Percentiles rank a stretch among this genome's conserved stretches.
These are phyloP conservation scores for Dexiosoma caninum DNA, from an alignment of 2,888 invertebrate species.

Conservation along the genomic window DNA sequence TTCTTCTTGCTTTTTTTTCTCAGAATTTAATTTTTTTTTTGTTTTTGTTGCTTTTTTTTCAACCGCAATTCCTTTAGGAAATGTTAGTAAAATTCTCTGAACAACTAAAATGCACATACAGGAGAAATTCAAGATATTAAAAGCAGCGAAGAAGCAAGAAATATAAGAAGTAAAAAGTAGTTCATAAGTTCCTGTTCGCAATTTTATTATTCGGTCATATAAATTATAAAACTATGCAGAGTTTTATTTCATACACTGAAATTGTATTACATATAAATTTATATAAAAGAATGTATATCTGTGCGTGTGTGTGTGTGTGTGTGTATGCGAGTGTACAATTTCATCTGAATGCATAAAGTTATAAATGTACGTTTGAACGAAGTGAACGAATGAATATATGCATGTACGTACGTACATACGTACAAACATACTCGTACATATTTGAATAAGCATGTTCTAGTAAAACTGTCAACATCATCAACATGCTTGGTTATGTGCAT, in stretches of 20 bases:
- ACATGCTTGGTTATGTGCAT: slow-evolving; percentile 33
- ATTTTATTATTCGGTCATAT: slow-evolving; percentile 60
- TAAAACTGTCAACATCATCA: slow-evolving; percentile 50
- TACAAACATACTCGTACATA: no score
- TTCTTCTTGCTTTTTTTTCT: slow-evolving; percentile 15
- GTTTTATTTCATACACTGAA: slow-evolving; percentile 15
- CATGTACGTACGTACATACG: no score
- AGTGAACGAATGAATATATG: not conserved
- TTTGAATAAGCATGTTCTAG: slow-evolving; percentile 48
- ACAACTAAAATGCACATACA: slow-evolving; percentile 54
- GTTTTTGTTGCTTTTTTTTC: slow-evolving; percentile 11
- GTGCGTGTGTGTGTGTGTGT: not conserved
- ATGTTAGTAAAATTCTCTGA: slow-evolving; percentile 56
- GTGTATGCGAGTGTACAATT: not conserved
- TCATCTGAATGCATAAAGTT: not conserved
- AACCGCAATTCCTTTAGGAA: slow-evolving; percentile 64
- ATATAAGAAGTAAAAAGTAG: slow-evolving; percentile 56
- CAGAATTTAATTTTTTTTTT: slow-evolving; percentile 20
- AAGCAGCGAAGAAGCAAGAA: not conserved
- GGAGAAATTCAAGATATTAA: slow-evolving; percentile 31
- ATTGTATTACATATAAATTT: not conserved
- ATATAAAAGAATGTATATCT: not conserved
- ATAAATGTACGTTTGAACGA: slow-evolving; percentile 18
- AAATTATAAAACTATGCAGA: slow-evolving; percentile 57
- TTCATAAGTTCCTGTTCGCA: slow-evolving; percentile 64